Percentiles rank a stretch among this genome's conserved stretches.
phyloP scores from a whole-genome alignment of 2,113 vertebrate genomes.

The Sorex fumeus region DNA sequence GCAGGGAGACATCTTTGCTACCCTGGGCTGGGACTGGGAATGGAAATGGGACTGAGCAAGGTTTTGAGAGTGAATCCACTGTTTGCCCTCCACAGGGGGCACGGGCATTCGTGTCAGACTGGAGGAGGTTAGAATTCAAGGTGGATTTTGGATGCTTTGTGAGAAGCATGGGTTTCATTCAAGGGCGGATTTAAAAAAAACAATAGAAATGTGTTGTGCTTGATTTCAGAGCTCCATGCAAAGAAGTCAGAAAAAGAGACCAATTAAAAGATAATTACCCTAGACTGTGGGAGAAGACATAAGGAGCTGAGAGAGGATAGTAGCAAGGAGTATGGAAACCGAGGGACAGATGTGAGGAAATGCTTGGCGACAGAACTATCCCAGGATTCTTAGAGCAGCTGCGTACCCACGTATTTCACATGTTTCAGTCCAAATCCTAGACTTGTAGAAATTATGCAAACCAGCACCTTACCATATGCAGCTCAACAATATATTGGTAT shows the following conservation, averaged over 20 bases:
- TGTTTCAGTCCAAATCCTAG: slow-evolving; percentile 31
- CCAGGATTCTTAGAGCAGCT: slow-evolving; percentile 58
- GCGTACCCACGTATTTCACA: neutral
- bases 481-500: neutral
- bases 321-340: slow-evolving; percentile 8
- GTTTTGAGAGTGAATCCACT: neutral
- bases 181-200: slow-evolving; percentile 36
- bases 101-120: neutral
- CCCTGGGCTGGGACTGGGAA: neutral
- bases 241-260: slow-evolving; percentile 56
- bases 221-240: slow-evolving; percentile 14
- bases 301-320: slow-evolving; percentile 8
- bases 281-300: slow-evolving; percentile 19
- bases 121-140: slow-evolving; percentile 19
- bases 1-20: neutral
- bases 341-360: slow-evolving; percentile 66
- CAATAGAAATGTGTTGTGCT: neutral
- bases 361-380: neutral
- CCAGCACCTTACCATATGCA: slow-evolving; percentile 1
- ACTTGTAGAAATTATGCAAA: slow-evolving; percentile 12
- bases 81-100: neutral
- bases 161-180: slow-evolving; percentile 53
- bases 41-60: neutral
- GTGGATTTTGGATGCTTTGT: slow-evolving; percentile 43
- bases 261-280: slow-evolving; percentile 54